Percentiles rank a stretch among this genome's conserved stretches.
Evolutionary conservation across 35 echinoderm and acorn worm genomes (phyloP).

Genomic region (Diadema setosum): DNA sequence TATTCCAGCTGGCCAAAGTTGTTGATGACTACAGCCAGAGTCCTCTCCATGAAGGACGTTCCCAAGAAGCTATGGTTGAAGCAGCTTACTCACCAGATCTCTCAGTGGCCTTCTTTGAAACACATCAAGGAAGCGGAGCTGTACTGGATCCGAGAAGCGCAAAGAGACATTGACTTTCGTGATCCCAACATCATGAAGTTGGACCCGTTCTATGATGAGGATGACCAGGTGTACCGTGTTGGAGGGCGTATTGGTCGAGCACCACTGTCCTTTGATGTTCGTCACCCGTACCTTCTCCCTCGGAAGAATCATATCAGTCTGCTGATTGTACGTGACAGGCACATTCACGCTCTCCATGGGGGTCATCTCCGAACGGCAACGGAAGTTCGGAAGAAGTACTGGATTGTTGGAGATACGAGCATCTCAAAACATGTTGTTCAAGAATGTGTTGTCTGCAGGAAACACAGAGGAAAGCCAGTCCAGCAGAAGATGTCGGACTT

Average conservation of each 20-base stretch:
- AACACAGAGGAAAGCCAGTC: constrained; percentile 29
- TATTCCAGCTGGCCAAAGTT: constrained; percentile 49
- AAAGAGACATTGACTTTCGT: constrained; percentile 68
- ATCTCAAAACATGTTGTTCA: constrained; percentile 38
- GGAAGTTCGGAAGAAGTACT: constrained; percentile 52
- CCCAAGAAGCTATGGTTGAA: constrained; percentile 28
- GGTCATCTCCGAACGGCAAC: constrained; percentile 54
- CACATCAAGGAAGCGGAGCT: constrained; percentile 55
- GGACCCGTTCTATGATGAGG: constrained; percentile 65
- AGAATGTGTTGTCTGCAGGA: constrained; percentile 47
- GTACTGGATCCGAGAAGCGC: constrained; percentile 67
- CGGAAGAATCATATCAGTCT: constrained; percentile 52
- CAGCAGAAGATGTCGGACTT: constrained; percentile 60
- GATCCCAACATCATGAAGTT: constrained; percentile 69
- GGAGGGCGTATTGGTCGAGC: constrained; percentile 50
- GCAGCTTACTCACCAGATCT: constrained; percentile 13
- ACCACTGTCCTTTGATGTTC: constrained; percentile 32
- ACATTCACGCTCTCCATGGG: constrained; percentile 44
- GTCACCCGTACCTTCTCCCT: constrained; percentile 61
- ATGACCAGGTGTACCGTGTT: constrained; percentile 64
- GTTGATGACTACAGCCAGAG: constrained; percentile 36
- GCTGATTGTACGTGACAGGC: constrained; percentile 65
- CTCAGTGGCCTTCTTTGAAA: constrained; percentile 56
- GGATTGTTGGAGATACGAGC: constrained; percentile 29
- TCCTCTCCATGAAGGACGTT: constrained; percentile 20